phyloP scores from a whole-genome alignment of 2,888 invertebrate species.

The Furcula furcula region DNA sequence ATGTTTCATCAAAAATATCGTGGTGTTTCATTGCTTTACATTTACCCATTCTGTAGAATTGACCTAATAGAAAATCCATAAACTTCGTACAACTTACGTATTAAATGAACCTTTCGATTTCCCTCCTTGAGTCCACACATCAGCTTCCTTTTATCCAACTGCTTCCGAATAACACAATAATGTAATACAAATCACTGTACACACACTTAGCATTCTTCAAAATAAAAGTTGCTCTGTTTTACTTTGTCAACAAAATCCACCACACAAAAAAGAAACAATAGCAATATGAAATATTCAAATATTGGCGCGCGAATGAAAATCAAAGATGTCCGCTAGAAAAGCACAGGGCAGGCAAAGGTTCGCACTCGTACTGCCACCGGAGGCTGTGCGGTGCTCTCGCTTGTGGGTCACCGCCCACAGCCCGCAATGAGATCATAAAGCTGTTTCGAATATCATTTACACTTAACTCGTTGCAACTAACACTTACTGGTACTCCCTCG shows the following conservation, averaged over 20 bases:
- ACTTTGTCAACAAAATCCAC: background rate
- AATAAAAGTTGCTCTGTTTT: background rate
- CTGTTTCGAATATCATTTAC: constrained; percentile 64
- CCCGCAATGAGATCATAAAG: constrained; percentile 73
- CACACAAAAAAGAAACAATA: constrained; percentile 1
- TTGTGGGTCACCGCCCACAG: constrained; percentile 71
- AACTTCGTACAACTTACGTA: constrained; percentile 57
- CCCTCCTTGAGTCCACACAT: constrained; percentile 44
- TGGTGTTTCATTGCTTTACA: no score
- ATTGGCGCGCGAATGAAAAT: constrained; percentile 26
- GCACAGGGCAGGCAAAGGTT: constrained; percentile 43
- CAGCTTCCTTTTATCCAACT: constrained; percentile 25
- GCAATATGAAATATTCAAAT: constrained; percentile 4
- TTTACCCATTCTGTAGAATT: no score
- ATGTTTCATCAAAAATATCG: no score
- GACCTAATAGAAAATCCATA: no score
- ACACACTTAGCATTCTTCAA: constrained; percentile 9
- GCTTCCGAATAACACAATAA: constrained; percentile 9
- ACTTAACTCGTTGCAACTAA: constrained; percentile 45
- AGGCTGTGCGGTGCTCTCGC: constrained; percentile 33
- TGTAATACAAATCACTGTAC: constrained; percentile 7
- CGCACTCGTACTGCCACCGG: constrained; percentile 50
- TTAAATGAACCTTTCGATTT: constrained; percentile 30
- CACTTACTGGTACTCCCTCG: constrained; percentile 14
- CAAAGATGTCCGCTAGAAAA: constrained; percentile 29